Percentiles rank a stretch among this genome's conserved stretches.
phyloP scores from a whole-genome alignment of 2,797 vertebrate genomes.

The Iguana delicatissima region DNA sequence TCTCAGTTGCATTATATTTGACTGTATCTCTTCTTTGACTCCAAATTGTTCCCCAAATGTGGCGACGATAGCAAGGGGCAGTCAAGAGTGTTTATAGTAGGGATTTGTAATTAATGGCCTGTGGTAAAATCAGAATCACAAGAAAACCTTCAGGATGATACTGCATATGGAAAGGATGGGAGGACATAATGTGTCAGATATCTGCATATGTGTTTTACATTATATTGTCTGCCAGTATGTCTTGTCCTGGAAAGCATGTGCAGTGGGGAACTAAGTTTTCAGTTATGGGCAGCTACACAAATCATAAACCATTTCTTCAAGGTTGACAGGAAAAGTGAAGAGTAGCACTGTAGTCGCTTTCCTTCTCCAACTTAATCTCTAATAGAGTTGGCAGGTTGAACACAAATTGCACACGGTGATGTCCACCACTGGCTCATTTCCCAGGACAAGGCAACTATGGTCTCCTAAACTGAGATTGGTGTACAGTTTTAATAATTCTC shows the following conservation, averaged over 20 bases:
- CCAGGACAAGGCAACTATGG: not conserved
- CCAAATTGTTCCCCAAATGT: not conserved
- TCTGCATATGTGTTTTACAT: not conserved
- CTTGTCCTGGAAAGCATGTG: not conserved
- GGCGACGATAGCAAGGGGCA: too few relatives aligned
- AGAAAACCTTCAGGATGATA: not conserved
- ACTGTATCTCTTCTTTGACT: not conserved
- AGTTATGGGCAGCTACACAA: not conserved
- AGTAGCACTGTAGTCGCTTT: too few relatives aligned
- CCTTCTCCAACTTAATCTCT: too few relatives aligned
- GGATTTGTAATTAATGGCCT: not conserved
- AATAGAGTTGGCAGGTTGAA: not conserved
- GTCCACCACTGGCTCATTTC: not conserved
- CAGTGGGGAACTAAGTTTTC: not conserved
- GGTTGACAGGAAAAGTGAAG: too few relatives aligned
- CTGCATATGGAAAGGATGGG: not conserved
- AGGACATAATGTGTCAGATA: too few relatives aligned
- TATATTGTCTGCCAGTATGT: not conserved
- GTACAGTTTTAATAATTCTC: not conserved
- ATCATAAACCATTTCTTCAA: not conserved
- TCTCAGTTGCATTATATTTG: not conserved
- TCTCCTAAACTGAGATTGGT: not conserved
- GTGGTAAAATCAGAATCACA: not conserved
- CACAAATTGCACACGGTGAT: not conserved
- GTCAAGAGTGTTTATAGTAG: not conserved